Evolutionary conservation across 2,797 vertebrate species (phyloP).

Genomic region (Smutsia temminckii): DNA sequence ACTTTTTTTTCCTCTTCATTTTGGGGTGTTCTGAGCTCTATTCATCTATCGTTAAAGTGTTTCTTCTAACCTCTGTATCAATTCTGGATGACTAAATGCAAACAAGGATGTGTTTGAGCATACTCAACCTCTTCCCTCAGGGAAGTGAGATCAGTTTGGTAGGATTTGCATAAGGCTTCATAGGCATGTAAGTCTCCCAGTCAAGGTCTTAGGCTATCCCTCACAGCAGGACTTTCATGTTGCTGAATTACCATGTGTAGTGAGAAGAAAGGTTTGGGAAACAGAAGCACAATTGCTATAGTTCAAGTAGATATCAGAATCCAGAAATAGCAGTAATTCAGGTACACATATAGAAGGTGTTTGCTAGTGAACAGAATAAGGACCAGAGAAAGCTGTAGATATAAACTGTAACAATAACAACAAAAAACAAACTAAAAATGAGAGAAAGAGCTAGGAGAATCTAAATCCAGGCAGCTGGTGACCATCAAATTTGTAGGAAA

Average conservation of each 20-base stretch:
- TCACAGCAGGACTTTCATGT: neutral
- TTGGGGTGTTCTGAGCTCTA: neutral
- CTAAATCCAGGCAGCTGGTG: neutral
- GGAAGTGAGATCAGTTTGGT: neutral
- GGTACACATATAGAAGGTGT: neutral
- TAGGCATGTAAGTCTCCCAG: neutral
- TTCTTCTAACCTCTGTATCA: neutral
- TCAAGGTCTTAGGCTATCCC: neutral
- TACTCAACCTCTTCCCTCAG: neutral
- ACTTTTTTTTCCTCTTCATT: neutral
- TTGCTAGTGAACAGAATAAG: neutral
- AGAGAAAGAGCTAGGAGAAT: neutral
- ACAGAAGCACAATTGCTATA: neutral
- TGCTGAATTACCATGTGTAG: neutral
- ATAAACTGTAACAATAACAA: neutral
- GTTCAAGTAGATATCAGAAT: neutral
- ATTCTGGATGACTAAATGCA: neutral
- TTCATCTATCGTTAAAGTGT: neutral
- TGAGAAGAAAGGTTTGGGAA: neutral
- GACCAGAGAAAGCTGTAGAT: neutral
- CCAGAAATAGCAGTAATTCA: neutral
- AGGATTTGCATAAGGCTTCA: neutral
- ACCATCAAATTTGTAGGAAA: neutral
- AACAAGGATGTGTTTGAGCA: neutral
- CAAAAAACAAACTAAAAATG: neutral